These are phyloP conservation scores for Phocoena sinus DNA, from an alignment of 2,113 vertebrate genomes.

Conservation along the genomic window DNA sequence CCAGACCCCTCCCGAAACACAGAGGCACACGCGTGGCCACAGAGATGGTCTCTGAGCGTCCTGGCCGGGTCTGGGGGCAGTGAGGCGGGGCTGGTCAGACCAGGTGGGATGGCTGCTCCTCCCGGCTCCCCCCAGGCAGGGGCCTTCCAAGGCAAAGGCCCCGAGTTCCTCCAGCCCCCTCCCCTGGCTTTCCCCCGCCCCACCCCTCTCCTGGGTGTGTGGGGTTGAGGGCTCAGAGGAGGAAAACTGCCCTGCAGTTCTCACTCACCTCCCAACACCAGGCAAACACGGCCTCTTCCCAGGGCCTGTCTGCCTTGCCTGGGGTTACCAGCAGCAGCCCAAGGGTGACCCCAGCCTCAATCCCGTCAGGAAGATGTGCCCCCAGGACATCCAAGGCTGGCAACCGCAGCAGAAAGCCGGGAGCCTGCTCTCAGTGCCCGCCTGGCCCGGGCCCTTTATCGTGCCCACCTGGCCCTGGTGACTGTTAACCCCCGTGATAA, in stretches of 20 bases:
- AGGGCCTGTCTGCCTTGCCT: neutral
- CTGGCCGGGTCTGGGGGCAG: neutral
- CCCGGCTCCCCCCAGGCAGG: no score
- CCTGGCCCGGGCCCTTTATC: no score
- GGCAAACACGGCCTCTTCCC: neutral
- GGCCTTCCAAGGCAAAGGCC: neutral
- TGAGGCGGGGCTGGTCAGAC: neutral
- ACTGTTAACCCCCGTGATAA: rapidly evolving
- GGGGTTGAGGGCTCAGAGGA: neutral
- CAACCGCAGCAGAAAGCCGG: neutral
- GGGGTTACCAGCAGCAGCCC: neutral
- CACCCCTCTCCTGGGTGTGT: neutral
- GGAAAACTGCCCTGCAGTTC: neutral
- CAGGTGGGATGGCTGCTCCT: neutral
- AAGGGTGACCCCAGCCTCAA: neutral
- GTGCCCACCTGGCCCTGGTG: rapidly evolving
- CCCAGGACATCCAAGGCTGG: neutral
- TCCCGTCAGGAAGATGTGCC: neutral
- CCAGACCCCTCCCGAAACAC: neutral
- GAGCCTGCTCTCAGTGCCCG: rapidly evolving
- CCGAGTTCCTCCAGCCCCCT: neutral
- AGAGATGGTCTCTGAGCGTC: neutral
- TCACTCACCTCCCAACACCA: neutral
- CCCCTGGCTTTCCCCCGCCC: neutral
- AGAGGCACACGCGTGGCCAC: rapidly evolving